A percentile compares a stretch with the other conserved stretches of the same genome.
phyloP scores from a whole-genome alignment of 2,113 vertebrate species.

The Gasterosteus nipponicus region DNA sequence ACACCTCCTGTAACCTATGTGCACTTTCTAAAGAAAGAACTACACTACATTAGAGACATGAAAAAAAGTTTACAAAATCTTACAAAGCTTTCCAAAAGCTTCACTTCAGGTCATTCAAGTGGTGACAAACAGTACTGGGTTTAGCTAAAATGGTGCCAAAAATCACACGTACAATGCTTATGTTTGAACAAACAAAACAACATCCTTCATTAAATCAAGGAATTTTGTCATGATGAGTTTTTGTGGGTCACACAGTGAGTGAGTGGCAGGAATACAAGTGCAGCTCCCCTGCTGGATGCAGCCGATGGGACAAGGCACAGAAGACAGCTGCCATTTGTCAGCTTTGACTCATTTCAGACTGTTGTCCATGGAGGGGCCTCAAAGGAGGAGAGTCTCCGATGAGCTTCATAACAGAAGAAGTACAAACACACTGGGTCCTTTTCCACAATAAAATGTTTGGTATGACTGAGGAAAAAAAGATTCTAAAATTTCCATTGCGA shows the following conservation, averaged over 20 bases:
- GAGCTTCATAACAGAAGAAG: conserved; percentile 40
- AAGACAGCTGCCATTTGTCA: conserved; percentile 42
- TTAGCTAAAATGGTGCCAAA: conserved; percentile 64
- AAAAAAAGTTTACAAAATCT: conserved; percentile 30
- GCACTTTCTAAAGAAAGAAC: conserved; percentile 29
- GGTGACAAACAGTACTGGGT: conserved; percentile 60
- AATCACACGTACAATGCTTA: conserved; percentile 31
- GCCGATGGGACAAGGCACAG: conserved; percentile 15
- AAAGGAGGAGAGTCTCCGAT: conserved; percentile 19
- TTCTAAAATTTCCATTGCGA: conserved; percentile 26
- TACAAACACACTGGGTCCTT: conserved; percentile 13
- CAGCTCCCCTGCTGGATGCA: conserved; percentile 18
- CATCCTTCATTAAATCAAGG: conserved; percentile 75
- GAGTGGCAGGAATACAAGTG: conserved; percentile 36
- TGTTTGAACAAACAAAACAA: conserved; percentile 27
- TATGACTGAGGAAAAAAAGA: conserved; percentile 25
- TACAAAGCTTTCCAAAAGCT: conserved; percentile 71
- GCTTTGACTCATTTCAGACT: conserved; percentile 18
- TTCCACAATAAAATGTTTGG: conserved; percentile 54
- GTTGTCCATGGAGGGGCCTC: conserved; percentile 19
- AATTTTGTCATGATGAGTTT: conserved; percentile 56
- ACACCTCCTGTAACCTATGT: conserved; percentile 51
- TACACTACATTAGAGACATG: conserved; percentile 33
- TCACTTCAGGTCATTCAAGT: conserved; percentile 71
- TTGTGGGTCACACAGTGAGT: conserved; percentile 26